Conservation (phyloP, 2,888 invertebrate genomes). For the Philereme transversata region DNA sequence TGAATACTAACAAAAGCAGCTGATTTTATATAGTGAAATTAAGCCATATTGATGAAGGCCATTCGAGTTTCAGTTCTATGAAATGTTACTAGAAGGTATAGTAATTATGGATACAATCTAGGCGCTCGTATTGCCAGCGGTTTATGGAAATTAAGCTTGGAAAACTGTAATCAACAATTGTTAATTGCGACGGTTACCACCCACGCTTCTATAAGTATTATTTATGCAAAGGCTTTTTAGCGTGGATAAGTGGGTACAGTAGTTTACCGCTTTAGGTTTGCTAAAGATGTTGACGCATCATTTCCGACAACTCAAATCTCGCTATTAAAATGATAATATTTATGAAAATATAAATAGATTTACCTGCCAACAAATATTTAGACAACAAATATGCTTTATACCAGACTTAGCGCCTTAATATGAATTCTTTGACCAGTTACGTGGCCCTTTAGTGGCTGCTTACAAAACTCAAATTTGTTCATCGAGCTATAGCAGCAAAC, state of each 20-base stretch:
- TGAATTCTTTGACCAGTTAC: no score
- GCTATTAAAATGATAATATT: no score
- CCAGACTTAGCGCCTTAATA: no score
- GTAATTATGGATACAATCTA: slow-evolving; percentile 61
- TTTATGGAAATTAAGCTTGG: slow-evolving; percentile 65
- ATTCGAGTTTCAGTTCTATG: slow-evolving; percentile 26
- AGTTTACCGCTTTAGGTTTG: slow-evolving; percentile 12
- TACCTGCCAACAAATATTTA: no score
- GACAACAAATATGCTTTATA: no score
- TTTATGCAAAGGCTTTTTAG: slow-evolving; percentile 24
- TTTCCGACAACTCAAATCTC: not conserved
- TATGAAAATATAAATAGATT: no score
- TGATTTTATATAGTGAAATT: no score
- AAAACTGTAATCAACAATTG: slow-evolving; percentile 59
- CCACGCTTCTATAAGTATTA: slow-evolving; percentile 51
- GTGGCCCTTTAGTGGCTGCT: no score
- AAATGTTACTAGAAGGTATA: slow-evolving; percentile 32
- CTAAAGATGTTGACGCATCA: slow-evolving; percentile 4
- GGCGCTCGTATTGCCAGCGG: slow-evolving; percentile 58
- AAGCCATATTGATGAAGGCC: not conserved
- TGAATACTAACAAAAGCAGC: no score
- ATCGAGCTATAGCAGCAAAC: no score
- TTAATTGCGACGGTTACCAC: slow-evolving; percentile 60
- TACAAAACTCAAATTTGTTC: no score
- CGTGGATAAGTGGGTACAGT: slow-evolving; percentile 9